Base-by-base conservation (phyloP, 1,140 invertebrate species). In the Belonocnema kinseyi region DNA sequence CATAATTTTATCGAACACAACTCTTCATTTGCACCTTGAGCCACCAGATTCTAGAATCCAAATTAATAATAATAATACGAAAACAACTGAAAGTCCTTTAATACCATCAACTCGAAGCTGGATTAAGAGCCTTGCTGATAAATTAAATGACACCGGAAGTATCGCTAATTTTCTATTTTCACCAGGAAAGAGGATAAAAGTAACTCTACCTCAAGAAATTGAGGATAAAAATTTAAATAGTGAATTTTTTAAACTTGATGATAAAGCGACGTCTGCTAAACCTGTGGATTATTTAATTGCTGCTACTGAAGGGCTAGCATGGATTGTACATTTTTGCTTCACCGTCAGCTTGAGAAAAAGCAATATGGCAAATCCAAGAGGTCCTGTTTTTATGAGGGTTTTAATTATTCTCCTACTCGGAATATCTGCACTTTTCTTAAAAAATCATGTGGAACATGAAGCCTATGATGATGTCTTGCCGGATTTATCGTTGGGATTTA, bases 321-420 rank as follows among this genome's bases (percentile, higher is more conserved):
- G 96, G 97, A 88, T 96, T 40, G 91, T 96, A 16, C 97, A 98
- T 91, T 93, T 95, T 81, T 92, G 94, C 16, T 98, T 95, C 88
- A 90, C 96, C 50, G 82, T 95, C 76, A 93, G 94, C 19, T 88
- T 97, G 21, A 93, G 94, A 84, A 94, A 90, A 83, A 93, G 92
- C 88, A 91, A 93, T 73, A 93, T 92, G 82, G 82, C 91, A 58
- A 96, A 93, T 91, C 93, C 94, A 75, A 91, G 96, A 74, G 97
- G 97, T 2, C 95, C 96, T 3, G 88, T 94, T 33, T 80, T 93
- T 10, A 91, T 96, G 73, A 91, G 95, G 80, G 88, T 87, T 33
- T 78, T 90, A 19, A 83, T 90, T 77, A 84, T 88, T 86, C 81
- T 90, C 72, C 73, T 90, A 54, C 84, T 86, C 58, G 88, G 87